Percentiles rank a stretch among this genome's conserved stretches.
Conservation (phyloP, 2,797 vertebrate species). For the Takifugu ocellatus region DNA sequence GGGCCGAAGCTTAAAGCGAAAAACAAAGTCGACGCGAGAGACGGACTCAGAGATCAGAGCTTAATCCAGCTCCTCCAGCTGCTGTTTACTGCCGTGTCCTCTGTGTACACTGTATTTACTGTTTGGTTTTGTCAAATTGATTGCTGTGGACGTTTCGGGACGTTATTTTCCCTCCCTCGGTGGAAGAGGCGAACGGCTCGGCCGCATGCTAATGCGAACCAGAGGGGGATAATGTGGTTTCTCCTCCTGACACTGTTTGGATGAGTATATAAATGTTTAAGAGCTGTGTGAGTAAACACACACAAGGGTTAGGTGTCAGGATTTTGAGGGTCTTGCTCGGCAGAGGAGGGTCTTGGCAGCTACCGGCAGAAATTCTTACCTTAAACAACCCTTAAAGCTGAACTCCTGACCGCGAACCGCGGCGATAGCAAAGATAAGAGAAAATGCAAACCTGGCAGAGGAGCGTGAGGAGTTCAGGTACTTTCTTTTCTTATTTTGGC, state of each 20-base stretch:
- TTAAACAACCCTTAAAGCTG: constrained; percentile 26
- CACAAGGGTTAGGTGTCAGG: constrained; percentile 57
- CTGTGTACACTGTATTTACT: constrained; percentile 24
- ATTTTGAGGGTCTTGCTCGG: constrained; percentile 30
- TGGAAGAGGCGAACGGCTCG: constrained; percentile 29
- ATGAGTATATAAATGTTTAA: constrained; percentile 67
- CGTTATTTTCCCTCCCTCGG: constrained; percentile 14
- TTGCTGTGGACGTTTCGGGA: constrained; percentile 50
- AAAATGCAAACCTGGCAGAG: constrained; percentile 20
- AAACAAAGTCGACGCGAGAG: constrained; percentile 22
- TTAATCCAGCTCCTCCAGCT: constrained; percentile 19
- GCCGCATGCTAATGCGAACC: constrained; percentile 49
- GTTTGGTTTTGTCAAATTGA: constrained; percentile 54
- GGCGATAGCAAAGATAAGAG: neutral
- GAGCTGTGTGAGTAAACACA: constrained; percentile 55
- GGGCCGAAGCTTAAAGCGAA: constrained; percentile 25
- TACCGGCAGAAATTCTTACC: constrained; percentile 9
- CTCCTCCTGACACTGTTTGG: constrained; percentile 53
- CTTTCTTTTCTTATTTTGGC: neutral
- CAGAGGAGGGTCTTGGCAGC: constrained; percentile 18
- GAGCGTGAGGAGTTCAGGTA: neutral
- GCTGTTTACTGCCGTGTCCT: constrained; percentile 51
- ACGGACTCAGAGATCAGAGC: constrained; percentile 22
- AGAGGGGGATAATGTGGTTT: constrained; percentile 39
- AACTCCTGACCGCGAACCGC: constrained; percentile 26